Evolutionary conservation across 2,113 vertebrate species (phyloP), one percentile per base, ranked within the genome.

Genomic region (Atherinomorus stipes): DNA sequence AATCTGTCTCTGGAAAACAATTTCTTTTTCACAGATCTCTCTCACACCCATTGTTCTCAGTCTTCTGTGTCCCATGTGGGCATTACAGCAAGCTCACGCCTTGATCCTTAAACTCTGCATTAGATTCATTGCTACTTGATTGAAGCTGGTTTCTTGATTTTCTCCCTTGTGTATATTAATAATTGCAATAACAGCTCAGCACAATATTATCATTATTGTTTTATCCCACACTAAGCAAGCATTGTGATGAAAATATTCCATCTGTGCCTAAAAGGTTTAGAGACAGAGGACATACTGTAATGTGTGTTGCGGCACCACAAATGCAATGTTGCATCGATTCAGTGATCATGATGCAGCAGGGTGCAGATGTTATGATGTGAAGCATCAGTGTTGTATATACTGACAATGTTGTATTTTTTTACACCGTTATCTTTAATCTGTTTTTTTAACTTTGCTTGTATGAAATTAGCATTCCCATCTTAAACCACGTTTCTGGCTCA

Each of bases 1-100:
- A 84, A 84, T 90, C 81, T 73, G 58, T 80, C 63, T 86, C 38
- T 49, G 69, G 69, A 74, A 90, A 87, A 88, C 78, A 73, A 80
- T 88, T 88, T 78, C 64, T 42, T 53, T 84, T 69, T 56, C 63
- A 18, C 78, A 76, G 64, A 80, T 72, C 65, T 72, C 71, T 62
- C 57, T 72, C 71, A 23, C 5, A 1, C 57, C 60, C 59, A 78
- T 88, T 88, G 84, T 89, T 89, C 80, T 76, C 72, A 25, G 71
- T 44, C 52, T 63, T 52, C 81, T 31, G n/a, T 26, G 54, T 80
- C 81, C 61, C 68, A 23, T 19, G 77, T 64, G 79, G 58, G 60
- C 64, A 25, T 73, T 61, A 37, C 47, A 62, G 67, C 75, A 56
- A 57, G 64, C 70, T 79, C 69, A 25, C 25, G 66, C 72, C 77